A percentile compares a stretch with the other conserved stretches of the same genome.
Evolutionary conservation across 1,140 invertebrate genomes (phyloP).

Genomic region (Melanaphis sacchari): DNA sequence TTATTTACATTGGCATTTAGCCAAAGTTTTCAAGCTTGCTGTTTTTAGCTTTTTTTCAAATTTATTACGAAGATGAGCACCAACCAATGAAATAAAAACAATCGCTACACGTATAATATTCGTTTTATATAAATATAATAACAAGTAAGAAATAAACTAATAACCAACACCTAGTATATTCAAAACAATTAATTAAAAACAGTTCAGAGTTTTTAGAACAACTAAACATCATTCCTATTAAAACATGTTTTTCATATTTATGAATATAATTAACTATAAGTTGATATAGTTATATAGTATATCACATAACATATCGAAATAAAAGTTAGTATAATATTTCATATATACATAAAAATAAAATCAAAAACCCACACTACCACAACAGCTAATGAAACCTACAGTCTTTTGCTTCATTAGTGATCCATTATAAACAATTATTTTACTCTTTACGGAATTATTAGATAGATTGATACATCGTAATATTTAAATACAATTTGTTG

Average conservation of each 20-base stretch:
- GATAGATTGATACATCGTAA: neutral
- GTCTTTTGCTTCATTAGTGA: neutral
- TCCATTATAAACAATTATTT: neutral
- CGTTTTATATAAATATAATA: neutral
- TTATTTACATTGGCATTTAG: conserved; percentile 11
- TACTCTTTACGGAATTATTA: neutral
- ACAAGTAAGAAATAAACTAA: neutral
- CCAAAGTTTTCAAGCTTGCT: neutral
- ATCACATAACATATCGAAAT: neutral
- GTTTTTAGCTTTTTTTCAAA: neutral
- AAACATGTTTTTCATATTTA: neutral
- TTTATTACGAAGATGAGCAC: neutral
- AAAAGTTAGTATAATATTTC: neutral
- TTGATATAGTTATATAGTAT: too few relatives aligned
- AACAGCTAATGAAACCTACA: neutral
- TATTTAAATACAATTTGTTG: neutral
- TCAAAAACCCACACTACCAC: neutral
- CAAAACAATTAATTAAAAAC: neutral
- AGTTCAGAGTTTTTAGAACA: neutral
- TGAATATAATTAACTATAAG: neutral
- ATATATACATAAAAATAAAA: neutral
- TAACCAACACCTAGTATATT: neutral
- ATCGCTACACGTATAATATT: neutral
- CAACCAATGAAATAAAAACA: neutral
- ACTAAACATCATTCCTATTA: neutral